Evolutionary conservation across 35 echinoderm and acorn worm genomes (phyloP).

Genomic region (Lytechinus variegatus): DNA sequence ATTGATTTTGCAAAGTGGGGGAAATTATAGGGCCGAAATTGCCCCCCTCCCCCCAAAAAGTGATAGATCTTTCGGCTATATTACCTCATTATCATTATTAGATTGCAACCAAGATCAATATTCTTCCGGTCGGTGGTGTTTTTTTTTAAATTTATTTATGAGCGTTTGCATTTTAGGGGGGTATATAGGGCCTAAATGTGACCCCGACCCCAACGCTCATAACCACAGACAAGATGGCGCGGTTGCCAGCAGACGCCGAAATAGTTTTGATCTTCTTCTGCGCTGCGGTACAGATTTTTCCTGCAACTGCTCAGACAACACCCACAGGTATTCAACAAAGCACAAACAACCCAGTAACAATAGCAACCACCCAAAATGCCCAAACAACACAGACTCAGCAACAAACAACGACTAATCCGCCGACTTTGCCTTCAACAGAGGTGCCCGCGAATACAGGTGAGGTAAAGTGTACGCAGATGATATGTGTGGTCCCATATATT

Average conservation of each 20-base stretch:
- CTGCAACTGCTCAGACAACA: not conserved
- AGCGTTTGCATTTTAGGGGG: no score
- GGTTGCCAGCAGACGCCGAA: slow-evolving; percentile 35
- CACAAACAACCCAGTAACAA: not conserved
- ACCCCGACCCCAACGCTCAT: not conserved
- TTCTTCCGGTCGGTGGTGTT: no score
- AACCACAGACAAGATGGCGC: not conserved
- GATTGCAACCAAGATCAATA: no score
- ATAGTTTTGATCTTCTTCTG: not conserved
- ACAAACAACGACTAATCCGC: not conserved
- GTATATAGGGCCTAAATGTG: not conserved
- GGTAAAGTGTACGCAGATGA: not conserved
- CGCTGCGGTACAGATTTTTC: not conserved
- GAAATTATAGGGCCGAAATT: no score
- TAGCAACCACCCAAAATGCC: not conserved
- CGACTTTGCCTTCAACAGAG: not conserved
- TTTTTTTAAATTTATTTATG: no score
- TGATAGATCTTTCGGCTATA: no score
- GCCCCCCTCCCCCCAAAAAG: no score
- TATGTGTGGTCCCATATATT: not conserved
- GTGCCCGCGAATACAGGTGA: slow-evolving; percentile 19
- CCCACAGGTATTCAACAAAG: not conserved
- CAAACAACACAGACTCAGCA: slow-evolving; percentile 3
- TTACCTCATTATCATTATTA: no score
- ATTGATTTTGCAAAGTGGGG: no score